phyloP scores from a whole-genome alignment of 2,888 invertebrate species.

The Xylota segnis region DNA sequence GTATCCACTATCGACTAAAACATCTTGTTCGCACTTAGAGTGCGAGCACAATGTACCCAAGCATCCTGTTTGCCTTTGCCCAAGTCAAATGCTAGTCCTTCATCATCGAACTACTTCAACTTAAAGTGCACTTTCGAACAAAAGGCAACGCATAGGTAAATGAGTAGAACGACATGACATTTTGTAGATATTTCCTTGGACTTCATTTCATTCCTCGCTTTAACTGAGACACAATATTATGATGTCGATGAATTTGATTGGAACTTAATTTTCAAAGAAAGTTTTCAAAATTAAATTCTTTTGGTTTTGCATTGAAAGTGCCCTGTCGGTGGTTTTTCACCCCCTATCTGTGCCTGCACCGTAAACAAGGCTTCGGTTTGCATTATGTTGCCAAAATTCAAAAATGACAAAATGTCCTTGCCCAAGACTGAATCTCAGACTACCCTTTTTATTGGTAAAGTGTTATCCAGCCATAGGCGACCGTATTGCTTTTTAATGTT shows the following conservation, averaged over 20 bases:
- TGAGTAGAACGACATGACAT: constrained; percentile 25
- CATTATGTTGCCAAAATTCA: constrained; percentile 68
- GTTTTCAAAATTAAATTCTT: constrained; percentile 69
- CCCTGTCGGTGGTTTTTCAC: constrained; percentile 53
- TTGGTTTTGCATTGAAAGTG: constrained; percentile 38
- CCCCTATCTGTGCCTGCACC: constrained; percentile 46
- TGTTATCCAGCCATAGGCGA: constrained; percentile 70
- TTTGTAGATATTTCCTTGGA: constrained; percentile 32
- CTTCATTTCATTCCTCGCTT: constrained; percentile 8
- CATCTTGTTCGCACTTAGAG: constrained; percentile 72
- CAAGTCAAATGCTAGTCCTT: constrained; percentile 67
- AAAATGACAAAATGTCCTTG: constrained; percentile 73
- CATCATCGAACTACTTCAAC: constrained; percentile 70
- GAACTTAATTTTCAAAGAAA: constrained; percentile 65
- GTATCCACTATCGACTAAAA: constrained; percentile 54
- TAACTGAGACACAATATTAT: constrained; percentile 67
- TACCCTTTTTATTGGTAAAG: constrained; percentile 2
- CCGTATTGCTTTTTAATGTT: constrained; percentile 77
- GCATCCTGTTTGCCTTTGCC: constrained; percentile 66
- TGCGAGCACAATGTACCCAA: constrained; percentile 58
- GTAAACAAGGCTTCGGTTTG: constrained; percentile 63
- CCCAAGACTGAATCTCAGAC: constrained; percentile 47
- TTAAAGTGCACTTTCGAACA: constrained; percentile 70
- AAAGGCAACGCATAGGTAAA: constrained; percentile 50
- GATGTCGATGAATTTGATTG: constrained; percentile 63